Conservation (phyloP, 2,888 invertebrate species). For the Eupithecia dodoneata region DNA sequence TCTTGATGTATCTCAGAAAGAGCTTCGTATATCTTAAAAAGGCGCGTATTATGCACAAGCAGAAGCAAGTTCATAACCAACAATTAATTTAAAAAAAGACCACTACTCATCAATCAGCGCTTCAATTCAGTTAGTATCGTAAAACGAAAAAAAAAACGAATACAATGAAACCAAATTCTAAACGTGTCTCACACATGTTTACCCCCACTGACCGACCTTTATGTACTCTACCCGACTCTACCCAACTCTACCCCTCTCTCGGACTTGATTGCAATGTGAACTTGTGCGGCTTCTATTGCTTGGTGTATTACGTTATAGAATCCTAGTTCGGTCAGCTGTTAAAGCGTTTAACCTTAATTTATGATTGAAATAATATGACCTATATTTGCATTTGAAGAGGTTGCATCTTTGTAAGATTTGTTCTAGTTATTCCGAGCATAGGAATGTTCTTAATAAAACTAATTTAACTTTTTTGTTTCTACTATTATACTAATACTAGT, state of each 20-base stretch:
- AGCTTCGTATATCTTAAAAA: not conserved
- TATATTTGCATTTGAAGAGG: not conserved
- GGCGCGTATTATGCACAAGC: not conserved
- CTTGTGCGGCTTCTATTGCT: not conserved
- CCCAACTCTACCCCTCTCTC: not conserved
- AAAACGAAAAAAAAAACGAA: not conserved
- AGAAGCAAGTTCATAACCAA: not conserved
- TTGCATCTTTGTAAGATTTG: not conserved
- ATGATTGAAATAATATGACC: not conserved
- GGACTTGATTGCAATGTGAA: conserved; percentile 4
- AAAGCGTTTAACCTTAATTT: not conserved
- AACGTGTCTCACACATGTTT: conserved; percentile 7
- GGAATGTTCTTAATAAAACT: not conserved
- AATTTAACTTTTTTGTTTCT: too few relatives aligned
- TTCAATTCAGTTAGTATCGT: not conserved
- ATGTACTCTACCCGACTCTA: not conserved
- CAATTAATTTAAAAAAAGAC: not conserved
- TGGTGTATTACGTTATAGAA: not conserved
- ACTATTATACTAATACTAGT: too few relatives aligned
- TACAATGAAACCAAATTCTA: not conserved
- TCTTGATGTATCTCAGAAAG: too few relatives aligned
- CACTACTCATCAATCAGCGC: not conserved
- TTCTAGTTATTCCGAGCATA: not conserved
- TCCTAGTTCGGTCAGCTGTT: not conserved
- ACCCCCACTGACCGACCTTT: not conserved